Conservation (phyloP, 2,888 invertebrate genomes). For the Anarsia innoxiella region DNA sequence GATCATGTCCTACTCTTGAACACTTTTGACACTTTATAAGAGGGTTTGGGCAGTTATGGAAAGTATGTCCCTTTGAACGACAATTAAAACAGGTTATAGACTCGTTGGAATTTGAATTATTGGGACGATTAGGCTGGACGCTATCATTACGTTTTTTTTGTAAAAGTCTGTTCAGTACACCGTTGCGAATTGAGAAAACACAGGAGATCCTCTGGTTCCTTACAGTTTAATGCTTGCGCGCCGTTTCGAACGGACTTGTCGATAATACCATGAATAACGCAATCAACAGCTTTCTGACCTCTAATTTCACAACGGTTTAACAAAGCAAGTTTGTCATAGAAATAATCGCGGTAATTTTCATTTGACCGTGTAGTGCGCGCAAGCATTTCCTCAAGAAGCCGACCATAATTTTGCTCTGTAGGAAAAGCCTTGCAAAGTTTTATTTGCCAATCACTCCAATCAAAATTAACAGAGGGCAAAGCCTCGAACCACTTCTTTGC, state of each 20-base stretch:
- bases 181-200: conserved; percentile 8
- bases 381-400: conserved; percentile 19
- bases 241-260: conserved; percentile 14
- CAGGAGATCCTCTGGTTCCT: conserved; percentile 14
- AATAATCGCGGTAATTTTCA: conserved; percentile 16
- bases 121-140: not conserved
- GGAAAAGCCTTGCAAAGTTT: conserved; percentile 22
- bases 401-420: conserved; percentile 19
- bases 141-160: not conserved
- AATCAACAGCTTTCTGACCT: conserved; percentile 17
- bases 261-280: conserved; percentile 14
- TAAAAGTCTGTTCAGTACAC: not conserved
- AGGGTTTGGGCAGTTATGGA: not conserved
- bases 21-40: not conserved
- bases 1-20: not conserved
- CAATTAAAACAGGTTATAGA: conserved; percentile 2
- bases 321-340: conserved; percentile 17
- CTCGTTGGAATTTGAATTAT: no score
- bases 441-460: conserved; percentile 22
- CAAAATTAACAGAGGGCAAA: conserved; percentile 16
- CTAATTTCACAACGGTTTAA: conserved; percentile 17
- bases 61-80: not conserved
- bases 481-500: conserved; percentile 23
- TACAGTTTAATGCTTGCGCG: conserved; percentile 10
- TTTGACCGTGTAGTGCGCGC: conserved; percentile 7